Base-by-base conservation (phyloP, 2,888 invertebrate genomes). In the Neoitamus cyanurus region DNA sequence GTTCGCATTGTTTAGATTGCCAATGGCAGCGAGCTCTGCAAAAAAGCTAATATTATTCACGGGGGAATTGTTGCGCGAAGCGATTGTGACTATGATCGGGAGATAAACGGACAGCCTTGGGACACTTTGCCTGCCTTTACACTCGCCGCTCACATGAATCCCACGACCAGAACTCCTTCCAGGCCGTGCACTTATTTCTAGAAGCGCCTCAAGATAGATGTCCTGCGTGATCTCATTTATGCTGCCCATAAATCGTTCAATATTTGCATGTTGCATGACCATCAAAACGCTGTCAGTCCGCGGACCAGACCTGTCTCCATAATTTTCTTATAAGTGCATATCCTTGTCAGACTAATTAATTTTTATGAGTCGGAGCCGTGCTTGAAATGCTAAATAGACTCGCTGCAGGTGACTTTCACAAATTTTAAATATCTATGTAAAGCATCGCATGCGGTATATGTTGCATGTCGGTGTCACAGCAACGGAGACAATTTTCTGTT, bases 31-130 rank as follows among this genome's bases (percentile, higher is more conserved):
- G 1, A 25, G 20, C 30, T 11, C 7, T 20, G 46, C 9, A 80
- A 80, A 77, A 80, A 25, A 80, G 11, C 34, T 80, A 80, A 80
- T 80, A 15, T 80, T 58, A 80, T 80, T 80, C 78, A 34, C 31
- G 20, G 20, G 20, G 28, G 42, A 75, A 42, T 42, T 42, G 25
- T 20, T 75, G 25, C 37, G 15, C 15, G 58, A 7, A 48, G 13
- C 48, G 58, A 25, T 20, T 31, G 78, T 31, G 78, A 48, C 34
- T 80, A 15, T 20, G 58, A 80, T 48, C 78, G 9, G 25, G 15
- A 34, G 25, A 80, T 80, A 30, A 80, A 34, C 30, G 36, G 20
- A 34, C 31, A 58, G 15, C 78, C 78, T 80, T 80, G 48, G 58
- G n/a, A 28, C 25, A 73, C 15, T 73, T 34, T 46, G 13, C 2